Conservation (phyloP, 2,888 invertebrate genomes). For the Xestia ashworthii region DNA sequence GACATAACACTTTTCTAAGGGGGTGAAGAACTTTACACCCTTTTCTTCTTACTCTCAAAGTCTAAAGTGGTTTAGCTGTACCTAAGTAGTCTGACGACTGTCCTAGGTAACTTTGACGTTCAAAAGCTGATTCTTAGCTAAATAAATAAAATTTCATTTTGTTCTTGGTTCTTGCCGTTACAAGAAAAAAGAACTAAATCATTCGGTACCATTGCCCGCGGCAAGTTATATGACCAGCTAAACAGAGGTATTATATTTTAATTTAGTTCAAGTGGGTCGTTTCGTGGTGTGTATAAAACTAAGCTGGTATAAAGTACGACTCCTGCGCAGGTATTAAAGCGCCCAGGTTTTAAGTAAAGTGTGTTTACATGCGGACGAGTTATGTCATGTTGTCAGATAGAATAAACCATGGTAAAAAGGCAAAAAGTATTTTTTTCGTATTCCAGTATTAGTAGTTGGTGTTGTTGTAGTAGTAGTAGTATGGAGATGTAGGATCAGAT, state of each 20-base stretch:
- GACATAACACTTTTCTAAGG: no score
- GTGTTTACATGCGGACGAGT: conserved; percentile 69
- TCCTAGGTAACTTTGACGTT: background rate
- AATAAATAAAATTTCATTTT: background rate
- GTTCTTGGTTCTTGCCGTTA: background rate
- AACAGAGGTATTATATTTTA: conserved; percentile 52
- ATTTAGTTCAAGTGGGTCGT: conserved; percentile 52
- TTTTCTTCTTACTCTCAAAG: no score
- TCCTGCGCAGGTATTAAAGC: conserved; percentile 66
- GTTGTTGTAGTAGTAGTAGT: no score
- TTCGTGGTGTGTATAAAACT: conserved; percentile 61
- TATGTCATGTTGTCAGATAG: background rate
- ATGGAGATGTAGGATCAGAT: no score
- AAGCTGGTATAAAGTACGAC: conserved; percentile 67
- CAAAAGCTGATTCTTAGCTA: background rate
- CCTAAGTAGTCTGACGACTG: no score
- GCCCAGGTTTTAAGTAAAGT: conserved; percentile 60
- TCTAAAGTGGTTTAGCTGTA: no score
- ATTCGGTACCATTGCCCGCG: background rate
- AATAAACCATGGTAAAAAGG: no score
- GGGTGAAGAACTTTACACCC: no score
- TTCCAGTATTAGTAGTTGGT: no score
- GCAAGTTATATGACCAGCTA: conserved; percentile 42
- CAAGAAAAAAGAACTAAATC: background rate
- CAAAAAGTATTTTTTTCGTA: no score